Evolutionary conservation across 2,888 invertebrate species (phyloP), one percentile per base, ranked within the genome.

Genomic region (Metallyticus violacea): DNA sequence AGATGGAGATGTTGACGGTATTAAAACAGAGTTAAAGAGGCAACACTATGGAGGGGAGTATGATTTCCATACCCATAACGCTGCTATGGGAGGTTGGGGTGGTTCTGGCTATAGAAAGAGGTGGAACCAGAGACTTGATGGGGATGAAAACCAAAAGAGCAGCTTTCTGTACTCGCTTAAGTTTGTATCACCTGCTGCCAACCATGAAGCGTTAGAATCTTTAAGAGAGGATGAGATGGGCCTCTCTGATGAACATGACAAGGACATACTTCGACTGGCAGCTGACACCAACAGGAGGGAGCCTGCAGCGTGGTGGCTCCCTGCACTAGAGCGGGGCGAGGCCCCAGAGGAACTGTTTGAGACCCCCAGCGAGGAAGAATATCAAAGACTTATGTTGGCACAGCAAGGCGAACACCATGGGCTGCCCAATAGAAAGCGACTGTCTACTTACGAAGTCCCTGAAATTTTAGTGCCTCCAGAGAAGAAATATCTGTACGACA

Each of bases 31-130:
- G 6, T 26, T 26, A 7, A 83, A 78, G 27, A 79, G 88, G 9
- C 86, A 87, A 26, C 79, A 88, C 9, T 88, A 88, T 77, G 88
- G 88, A 28, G 88, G 87, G 7, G 84, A 87, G 9, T 89, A 89
- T 1, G 90, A 89, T 77, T 90, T 89, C 79, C 88, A 88, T 77
- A 89, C 88, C 81, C 89, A 89, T 82, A 83, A 87, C n/a, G 81
- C 40, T 5, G 83, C 87, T 6, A 86, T 88, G 79, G 81, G 86
- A 7, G 88, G 86, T n/a, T 87, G 85, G 80, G 85, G 81, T n/a
- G 82, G 62, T 7, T 77, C 9, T 0, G 81, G 78, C 6, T 86
- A 78, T 40, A 85, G 28, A 15, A 88, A 88, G 85, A 79, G 88
- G 26, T 77, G 87, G 80, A 86, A 87, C 28, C 88, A 88, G 85